phyloP scores from a whole-genome alignment of 2,113 vertebrate species.

The Herpetotheres cachinnans region DNA sequence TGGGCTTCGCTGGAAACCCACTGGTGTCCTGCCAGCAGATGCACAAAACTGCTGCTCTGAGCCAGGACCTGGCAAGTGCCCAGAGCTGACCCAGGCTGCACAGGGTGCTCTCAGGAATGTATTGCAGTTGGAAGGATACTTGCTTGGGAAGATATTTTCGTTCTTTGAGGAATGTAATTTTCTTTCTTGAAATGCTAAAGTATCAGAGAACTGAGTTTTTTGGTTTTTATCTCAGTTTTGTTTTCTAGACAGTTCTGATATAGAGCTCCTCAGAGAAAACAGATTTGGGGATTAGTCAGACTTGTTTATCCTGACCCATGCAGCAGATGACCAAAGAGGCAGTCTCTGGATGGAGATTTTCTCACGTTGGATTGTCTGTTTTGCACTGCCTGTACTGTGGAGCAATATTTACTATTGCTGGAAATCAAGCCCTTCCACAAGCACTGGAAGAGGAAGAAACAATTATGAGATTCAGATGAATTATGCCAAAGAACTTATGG shows the following conservation, averaged over 20 bases:
- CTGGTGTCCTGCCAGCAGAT: accelerated
- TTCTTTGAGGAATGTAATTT: neutral
- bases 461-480: neutral
- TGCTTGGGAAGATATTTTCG: neutral
- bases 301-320: neutral
- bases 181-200: neutral
- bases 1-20: neutral
- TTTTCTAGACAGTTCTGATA: neutral
- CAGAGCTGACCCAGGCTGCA: accelerated
- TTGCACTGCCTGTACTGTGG: neutral
- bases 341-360: neutral
- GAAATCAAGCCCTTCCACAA: neutral
- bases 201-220: neutral
- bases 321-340: neutral
- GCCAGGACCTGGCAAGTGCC: neutral
- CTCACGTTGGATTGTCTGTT: neutral
- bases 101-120: accelerated
- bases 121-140: neutral
- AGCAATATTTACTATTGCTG: neutral
- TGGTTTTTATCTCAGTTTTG: accelerated
- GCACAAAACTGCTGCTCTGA: neutral
- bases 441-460: neutral
- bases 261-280: neutral
- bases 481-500: neutral
- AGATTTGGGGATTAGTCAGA: neutral